Evolutionary conservation across 2,888 invertebrate genomes (phyloP).

Genomic region (Teinopalpus imperialis): DNA sequence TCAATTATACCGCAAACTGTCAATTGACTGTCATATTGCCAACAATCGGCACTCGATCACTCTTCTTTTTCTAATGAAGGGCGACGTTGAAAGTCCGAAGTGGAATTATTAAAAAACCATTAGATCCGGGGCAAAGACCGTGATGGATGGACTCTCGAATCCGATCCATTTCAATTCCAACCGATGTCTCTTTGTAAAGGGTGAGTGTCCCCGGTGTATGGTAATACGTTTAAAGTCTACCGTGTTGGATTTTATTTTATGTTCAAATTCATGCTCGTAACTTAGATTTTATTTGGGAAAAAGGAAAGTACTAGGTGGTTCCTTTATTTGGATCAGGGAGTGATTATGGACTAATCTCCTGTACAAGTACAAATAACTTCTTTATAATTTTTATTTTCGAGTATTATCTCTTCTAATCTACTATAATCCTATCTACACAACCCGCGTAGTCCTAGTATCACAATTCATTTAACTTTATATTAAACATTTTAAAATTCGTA

Average conservation of each 20-base stretch:
- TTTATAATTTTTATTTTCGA: too few relatives aligned
- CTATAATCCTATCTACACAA: too few relatives aligned
- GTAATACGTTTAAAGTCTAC: slow-evolving; percentile 31
- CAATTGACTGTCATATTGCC: slow-evolving; percentile 73
- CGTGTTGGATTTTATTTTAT: slow-evolving; percentile 41
- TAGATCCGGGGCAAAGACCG: slow-evolving; percentile 66
- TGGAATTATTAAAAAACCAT: slow-evolving; percentile 80
- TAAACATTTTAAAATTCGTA: too few relatives aligned
- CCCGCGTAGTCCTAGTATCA: too few relatives aligned
- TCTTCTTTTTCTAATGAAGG: slow-evolving; percentile 61
- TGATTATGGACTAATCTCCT: too few relatives aligned
- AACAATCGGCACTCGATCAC: slow-evolving; percentile 66
- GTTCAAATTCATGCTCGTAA: too few relatives aligned
- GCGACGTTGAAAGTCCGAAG: slow-evolving; percentile 55
- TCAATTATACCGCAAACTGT: slow-evolving; percentile 63
- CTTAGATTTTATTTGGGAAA: too few relatives aligned
- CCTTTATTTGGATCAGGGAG: too few relatives aligned
- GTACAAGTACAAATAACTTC: too few relatives aligned
- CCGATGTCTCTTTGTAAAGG: slow-evolving; percentile 63
- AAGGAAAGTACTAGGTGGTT: too few relatives aligned
- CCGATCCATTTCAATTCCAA: slow-evolving; percentile 79
- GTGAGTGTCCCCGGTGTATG: slow-evolving; percentile 66
- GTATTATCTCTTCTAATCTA: too few relatives aligned
- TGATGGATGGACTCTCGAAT: slow-evolving; percentile 77
- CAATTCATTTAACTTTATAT: too few relatives aligned